Evolutionary conservation across 2,888 invertebrate species (phyloP), one percentile per base, ranked within the genome.

Genomic region (Tetragonisca angustula): DNA sequence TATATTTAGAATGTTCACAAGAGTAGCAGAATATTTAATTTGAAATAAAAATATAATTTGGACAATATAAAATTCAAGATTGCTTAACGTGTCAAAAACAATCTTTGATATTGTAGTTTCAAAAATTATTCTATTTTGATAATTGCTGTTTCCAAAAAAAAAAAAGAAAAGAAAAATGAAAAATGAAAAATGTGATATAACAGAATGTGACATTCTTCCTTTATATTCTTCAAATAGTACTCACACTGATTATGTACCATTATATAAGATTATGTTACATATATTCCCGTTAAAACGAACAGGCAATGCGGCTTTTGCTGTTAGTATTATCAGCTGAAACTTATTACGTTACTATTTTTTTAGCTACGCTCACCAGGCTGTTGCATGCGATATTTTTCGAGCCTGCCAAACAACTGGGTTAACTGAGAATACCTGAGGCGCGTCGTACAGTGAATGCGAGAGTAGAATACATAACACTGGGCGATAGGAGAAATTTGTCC

Each of bases 351-450:
- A n/a, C n/a, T 67, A 43, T 67, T 67, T 67, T 27, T 67, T 67
- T 67, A 67, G n/a, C 6, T 43, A 65, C 15, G 36, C 43, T 36
- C 65, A 24, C 17, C n/a, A 21, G n/a, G 43, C 43, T n/a, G 43
- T 67, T n/a, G 13, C 43, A n/a, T 32, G 32, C 43, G 15, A 9
- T 68, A 49, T 68, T 21, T 50, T 27, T 19, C 49, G 24, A 52
- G 13, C 59, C 49, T 32, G 9, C 4, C 32, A 24, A 32, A 6
- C 27, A 61, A 81, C 76, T 73, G 64, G 76, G 62, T 82, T 81
- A 79, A 79, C 86, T 79, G 88, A 80, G 87, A 86, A 76, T 74
- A 76, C 15, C 36, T 27, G 49, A 72, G 61, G 27, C 61, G 54
- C 52, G 52, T 76, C 69, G 79, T 65, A 54, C 82, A 36, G 61